Evolutionary conservation across 2,888 invertebrate genomes (phyloP).

Genomic region (Clitarchus hookeri): DNA sequence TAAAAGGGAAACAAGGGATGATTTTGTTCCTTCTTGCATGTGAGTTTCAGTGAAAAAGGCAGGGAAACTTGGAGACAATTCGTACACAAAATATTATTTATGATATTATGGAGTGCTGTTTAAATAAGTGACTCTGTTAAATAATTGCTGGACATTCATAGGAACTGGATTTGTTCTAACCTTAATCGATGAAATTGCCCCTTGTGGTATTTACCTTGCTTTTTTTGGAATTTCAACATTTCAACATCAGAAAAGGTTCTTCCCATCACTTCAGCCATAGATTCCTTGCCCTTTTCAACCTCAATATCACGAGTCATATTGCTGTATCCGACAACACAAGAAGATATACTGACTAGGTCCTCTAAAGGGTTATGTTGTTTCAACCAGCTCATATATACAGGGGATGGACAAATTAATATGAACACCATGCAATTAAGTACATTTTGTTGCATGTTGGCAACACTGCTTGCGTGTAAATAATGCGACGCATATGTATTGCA

Average conservation of each 20-base stretch:
- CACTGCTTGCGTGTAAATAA: no score
- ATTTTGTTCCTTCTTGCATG: slow-evolving; percentile 16
- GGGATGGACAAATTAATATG: no score
- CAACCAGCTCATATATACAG: neutral
- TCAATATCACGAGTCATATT: neutral
- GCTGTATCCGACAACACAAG: neutral
- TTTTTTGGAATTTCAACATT: neutral
- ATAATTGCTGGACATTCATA: neutral
- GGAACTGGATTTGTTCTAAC: neutral
- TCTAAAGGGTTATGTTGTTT: slow-evolving; percentile 10
- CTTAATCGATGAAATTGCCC: neutral
- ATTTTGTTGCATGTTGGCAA: no score
- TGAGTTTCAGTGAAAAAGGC: neutral
- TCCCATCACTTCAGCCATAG: neutral
- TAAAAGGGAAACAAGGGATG: neutral
- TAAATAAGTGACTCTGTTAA: neutral
- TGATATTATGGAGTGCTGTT: neutral
- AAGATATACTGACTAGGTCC: neutral
- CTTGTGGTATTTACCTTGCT: no score
- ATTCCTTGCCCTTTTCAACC: slow-evolving; percentile 5
- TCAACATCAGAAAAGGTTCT: neutral
- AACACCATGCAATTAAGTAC: no score
- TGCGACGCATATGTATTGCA: no score
- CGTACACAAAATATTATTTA: no score
- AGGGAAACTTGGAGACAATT: neutral